phyloP scores from a whole-genome alignment of 2,113 vertebrate species.

The Neofelis nebulosa region DNA sequence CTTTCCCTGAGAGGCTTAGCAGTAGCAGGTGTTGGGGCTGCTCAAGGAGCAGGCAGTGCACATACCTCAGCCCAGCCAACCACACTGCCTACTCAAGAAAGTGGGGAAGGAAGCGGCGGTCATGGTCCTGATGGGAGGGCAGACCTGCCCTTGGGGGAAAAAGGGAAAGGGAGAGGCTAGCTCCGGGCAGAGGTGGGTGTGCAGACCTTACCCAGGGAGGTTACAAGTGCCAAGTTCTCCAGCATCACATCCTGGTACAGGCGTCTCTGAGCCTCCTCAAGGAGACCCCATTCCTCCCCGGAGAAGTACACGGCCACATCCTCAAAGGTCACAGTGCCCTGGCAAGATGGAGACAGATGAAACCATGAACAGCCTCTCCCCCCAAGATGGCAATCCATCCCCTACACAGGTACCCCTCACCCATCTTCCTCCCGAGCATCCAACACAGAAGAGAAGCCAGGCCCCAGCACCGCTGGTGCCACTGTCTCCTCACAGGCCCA shows the following conservation, averaged over 20 bases:
- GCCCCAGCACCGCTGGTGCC: background rate
- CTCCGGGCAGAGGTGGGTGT: background rate
- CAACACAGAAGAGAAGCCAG: background rate
- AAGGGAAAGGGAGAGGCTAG: background rate
- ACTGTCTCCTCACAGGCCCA: background rate
- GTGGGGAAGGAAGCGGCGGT: background rate
- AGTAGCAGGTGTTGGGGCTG: background rate
- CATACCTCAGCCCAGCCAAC: background rate
- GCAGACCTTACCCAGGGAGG: background rate
- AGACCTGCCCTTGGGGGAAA: background rate
- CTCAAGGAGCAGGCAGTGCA: background rate
- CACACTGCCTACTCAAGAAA: background rate
- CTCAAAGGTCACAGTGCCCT: constrained; percentile 29
- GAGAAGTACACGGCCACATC: constrained; percentile 17
- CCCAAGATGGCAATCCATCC: background rate
- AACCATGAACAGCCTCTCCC: background rate
- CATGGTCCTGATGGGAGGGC: background rate
- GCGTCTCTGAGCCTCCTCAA: background rate
- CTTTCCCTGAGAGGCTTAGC: background rate
- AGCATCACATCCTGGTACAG: background rate
- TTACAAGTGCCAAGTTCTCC: background rate
- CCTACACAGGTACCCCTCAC: background rate
- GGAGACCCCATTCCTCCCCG: constrained; percentile 19
- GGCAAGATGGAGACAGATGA: background rate
- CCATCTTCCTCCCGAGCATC: background rate